phyloP scores from a whole-genome alignment of 2,888 invertebrate species.

The Leptinotarsa peninsularis region DNA sequence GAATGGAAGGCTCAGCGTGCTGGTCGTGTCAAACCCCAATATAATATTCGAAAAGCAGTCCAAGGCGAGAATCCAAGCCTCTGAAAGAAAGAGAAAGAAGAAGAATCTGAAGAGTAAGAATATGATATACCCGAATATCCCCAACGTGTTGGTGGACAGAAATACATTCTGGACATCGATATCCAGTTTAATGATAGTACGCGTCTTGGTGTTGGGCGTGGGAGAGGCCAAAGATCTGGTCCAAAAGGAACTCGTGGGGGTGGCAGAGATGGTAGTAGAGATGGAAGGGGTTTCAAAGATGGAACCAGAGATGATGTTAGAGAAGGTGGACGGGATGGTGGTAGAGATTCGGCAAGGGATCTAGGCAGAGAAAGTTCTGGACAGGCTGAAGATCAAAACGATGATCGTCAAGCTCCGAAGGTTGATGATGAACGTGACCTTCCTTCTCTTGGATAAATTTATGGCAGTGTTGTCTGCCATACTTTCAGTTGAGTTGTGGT shows the following conservation, averaged over 20 bases:
- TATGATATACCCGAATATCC: conserved; percentile 84
- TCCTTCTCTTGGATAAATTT: conserved; percentile 85
- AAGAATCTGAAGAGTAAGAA: conserved; percentile 68
- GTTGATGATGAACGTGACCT: conserved; percentile 97
- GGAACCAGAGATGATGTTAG: conserved; percentile 40
- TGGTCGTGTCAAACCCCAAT: conserved; percentile 85
- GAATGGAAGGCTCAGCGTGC: conserved; percentile 93
- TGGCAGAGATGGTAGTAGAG: conserved; percentile 56
- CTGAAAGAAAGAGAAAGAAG: conserved; percentile 76
- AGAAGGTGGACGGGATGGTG: conserved; percentile 33
- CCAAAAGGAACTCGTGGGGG: conserved; percentile 62
- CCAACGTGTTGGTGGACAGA: conserved; percentile 87
- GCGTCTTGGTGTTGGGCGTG: conserved; percentile 76
- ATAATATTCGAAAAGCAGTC: conserved; percentile 92
- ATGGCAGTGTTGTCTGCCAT: conserved; percentile 25
- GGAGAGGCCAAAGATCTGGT: conserved; percentile 70
- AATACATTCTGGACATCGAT: conserved; percentile 87
- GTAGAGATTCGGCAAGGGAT: conserved; percentile 29
- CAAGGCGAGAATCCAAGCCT: conserved; percentile 92
- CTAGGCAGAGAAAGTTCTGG: background rate
- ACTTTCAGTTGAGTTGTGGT: conserved; percentile 33
- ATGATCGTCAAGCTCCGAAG: conserved; percentile 75
- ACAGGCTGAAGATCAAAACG: conserved; percentile 51
- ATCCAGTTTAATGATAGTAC: conserved; percentile 87
- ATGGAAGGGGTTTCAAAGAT: conserved; percentile 25